phyloP scores from a whole-genome alignment of 2,888 invertebrate genomes.

The Lagria hirta region DNA sequence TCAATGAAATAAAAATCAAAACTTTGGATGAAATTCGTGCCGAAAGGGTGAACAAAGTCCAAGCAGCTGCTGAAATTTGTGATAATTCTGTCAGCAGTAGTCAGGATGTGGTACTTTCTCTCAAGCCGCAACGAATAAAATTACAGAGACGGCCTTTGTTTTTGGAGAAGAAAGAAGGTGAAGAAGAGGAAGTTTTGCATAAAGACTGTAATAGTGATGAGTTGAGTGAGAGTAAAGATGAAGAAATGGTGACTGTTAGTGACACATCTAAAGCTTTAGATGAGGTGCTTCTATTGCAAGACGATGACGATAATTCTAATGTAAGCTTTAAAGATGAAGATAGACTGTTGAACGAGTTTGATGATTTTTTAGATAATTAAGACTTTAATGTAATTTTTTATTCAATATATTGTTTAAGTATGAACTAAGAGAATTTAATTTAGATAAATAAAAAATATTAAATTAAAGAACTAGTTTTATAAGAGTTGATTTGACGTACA shows the following conservation, averaged over 20 bases:
- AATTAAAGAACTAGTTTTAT: too few relatives aligned
- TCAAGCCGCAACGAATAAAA: conserved; percentile 23
- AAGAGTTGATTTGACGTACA: too few relatives aligned
- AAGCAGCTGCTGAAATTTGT: conserved; percentile 11
- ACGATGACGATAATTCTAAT: conserved; percentile 43
- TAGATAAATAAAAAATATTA: too few relatives aligned
- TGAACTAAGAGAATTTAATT: too few relatives aligned
- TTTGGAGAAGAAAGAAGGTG: conserved; percentile 25
- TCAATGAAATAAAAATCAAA: conserved; percentile 50
- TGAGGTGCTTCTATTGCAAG: conserved; percentile 46
- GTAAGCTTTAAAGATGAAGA: conserved; percentile 48
- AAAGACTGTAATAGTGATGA: conserved; percentile 18
- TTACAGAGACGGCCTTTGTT: conserved; percentile 21
- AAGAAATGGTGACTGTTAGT: conserved; percentile 11
- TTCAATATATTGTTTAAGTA: too few relatives aligned
- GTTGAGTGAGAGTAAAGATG: conserved; percentile 16
- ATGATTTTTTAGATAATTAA: conserved; percentile 50
- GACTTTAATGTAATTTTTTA: too few relatives aligned
- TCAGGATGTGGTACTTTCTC: conserved; percentile 23
- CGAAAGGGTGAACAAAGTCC: conserved; percentile 35
- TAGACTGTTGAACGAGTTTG: conserved; percentile 53
- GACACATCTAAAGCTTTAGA: conserved; percentile 38
- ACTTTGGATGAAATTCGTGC: conserved; percentile 53
- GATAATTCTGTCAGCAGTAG: conserved; percentile 26
- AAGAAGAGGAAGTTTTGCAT: conserved; percentile 17